A percentile compares a stretch with the other conserved stretches of the same genome.
These are phyloP conservation scores for Sebastes oblongus DNA, from an alignment of 2,797 vertebrate species.

Conservation along the genomic window DNA sequence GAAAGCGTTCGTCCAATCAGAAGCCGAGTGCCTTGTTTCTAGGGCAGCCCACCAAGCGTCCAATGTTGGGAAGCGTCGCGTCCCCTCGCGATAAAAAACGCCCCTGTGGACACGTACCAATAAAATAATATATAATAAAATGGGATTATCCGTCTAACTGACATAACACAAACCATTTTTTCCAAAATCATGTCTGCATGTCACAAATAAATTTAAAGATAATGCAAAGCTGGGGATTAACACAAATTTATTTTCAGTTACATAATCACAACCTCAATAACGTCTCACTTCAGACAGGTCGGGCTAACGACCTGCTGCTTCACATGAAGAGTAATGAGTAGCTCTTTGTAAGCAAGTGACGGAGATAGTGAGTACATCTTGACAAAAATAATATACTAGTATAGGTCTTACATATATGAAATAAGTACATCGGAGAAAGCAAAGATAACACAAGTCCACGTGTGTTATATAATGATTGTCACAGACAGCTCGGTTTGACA, in stretches of 20 bases:
- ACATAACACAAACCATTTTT: not conserved
- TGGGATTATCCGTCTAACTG: not conserved
- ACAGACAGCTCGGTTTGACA: slow-evolving; percentile 18
- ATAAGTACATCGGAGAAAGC: slow-evolving; percentile 26
- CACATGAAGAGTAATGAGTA: not conserved
- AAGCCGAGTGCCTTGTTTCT: too few relatives aligned
- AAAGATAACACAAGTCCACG: slow-evolving; percentile 26
- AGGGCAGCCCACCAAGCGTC: too few relatives aligned
- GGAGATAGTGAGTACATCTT: slow-evolving; percentile 34
- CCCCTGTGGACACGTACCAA: too few relatives aligned
- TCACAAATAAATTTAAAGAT: not conserved
- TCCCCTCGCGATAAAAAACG: too few relatives aligned
- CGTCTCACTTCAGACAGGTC: slow-evolving; percentile 9
- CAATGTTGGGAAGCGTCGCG: too few relatives aligned
- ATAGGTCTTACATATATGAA: slow-evolving; percentile 32
- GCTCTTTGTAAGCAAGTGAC: slow-evolving; percentile 20
- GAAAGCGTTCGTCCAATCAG: too few relatives aligned
- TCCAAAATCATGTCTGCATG: not conserved
- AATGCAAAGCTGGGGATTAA: slow-evolving; percentile 21
- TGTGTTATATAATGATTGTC: slow-evolving; percentile 62
- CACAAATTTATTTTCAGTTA: slow-evolving; percentile 65
- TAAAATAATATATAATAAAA: too few relatives aligned
- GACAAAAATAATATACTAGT: slow-evolving; percentile 35
- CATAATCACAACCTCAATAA: slow-evolving; percentile 37
- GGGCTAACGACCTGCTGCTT: not conserved